Percentiles rank a stretch among this genome's conserved stretches.
Conservation (phyloP, 2,888 invertebrate species). For the Minunthozetes semirufus region DNA sequence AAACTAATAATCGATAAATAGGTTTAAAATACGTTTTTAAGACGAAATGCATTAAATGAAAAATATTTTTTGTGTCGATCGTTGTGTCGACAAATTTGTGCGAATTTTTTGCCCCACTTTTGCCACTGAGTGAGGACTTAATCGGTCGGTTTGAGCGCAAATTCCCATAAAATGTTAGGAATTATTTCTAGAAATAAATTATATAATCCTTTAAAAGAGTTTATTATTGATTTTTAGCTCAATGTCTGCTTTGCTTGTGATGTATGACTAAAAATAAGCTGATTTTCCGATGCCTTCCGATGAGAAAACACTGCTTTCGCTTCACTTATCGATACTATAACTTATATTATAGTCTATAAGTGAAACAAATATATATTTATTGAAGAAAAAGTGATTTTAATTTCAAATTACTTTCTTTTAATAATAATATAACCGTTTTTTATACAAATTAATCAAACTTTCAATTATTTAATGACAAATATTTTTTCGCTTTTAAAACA, state of each 20-base stretch:
- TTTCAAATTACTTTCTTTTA: slow-evolving; percentile 4
- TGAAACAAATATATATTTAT: background rate
- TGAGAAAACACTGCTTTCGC: background rate
- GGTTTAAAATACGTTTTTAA: too few species aligned
- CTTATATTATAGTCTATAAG: too few species aligned
- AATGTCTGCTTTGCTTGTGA: background rate
- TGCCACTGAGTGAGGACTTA: background rate
- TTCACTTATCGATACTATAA: background rate
- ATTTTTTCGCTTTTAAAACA: background rate
- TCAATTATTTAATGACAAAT: background rate
- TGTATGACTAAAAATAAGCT: background rate
- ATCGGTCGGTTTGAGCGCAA: background rate
- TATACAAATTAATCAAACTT: slow-evolving; percentile 12
- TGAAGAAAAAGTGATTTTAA: background rate
- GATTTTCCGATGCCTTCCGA: background rate
- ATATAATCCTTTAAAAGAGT: slow-evolving; percentile 20
- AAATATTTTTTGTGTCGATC: background rate
- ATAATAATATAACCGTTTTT: slow-evolving; percentile 22
- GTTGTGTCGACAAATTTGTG: background rate
- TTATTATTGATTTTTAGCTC: slow-evolving; percentile 10
- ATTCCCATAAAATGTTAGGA: background rate
- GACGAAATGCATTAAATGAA: too few species aligned
- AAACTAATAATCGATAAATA: too few species aligned
- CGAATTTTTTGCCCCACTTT: too few species aligned
- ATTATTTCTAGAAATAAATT: slow-evolving; percentile 5